Conservation (phyloP, 1,140 invertebrate species). For the Chrysoperla carnea region DNA sequence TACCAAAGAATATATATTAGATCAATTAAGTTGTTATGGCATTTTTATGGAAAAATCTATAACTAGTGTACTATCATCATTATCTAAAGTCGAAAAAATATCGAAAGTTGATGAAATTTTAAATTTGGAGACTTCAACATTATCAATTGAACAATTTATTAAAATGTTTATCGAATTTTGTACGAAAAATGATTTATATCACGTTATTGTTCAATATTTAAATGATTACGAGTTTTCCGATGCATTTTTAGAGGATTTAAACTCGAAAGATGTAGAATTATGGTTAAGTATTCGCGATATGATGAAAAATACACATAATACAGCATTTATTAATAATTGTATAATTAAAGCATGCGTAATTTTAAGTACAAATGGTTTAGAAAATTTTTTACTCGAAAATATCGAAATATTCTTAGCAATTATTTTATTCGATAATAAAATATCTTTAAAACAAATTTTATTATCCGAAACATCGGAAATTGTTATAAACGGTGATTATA, state of each 20-base stretch:
- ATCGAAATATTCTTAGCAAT: slow-evolving; percentile 22
- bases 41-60: slow-evolving; percentile 31
- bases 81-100: slow-evolving; percentile 29
- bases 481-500: too few relatives aligned
- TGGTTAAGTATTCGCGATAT: slow-evolving; percentile 16
- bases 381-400: slow-evolving; percentile 22
- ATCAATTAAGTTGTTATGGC: slow-evolving; percentile 32
- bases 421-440: slow-evolving; percentile 15
- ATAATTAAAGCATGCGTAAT: slow-evolving; percentile 16
- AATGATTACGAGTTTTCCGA: slow-evolving; percentile 19
- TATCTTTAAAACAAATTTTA: slow-evolving; percentile 1
- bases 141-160: slow-evolving; percentile 31
- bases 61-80: slow-evolving; percentile 29
- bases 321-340: slow-evolving; percentile 12
- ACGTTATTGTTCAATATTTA: slow-evolving; percentile 26
- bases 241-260: slow-evolving; percentile 6
- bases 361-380: slow-evolving; percentile 15
- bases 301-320: slow-evolving; percentile 10
- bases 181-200: slow-evolving; percentile 29
- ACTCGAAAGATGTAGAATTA: slow-evolving; percentile 16
- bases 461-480: too few relatives aligned
- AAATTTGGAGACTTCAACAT: slow-evolving; percentile 26
- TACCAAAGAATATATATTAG: slow-evolving; percentile 31
- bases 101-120: slow-evolving; percentile 32
- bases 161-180: slow-evolving; percentile 30